Evolutionary conservation across 2,888 invertebrate genomes (phyloP).

Genomic region (Torymus aiolomorphi): DNA sequence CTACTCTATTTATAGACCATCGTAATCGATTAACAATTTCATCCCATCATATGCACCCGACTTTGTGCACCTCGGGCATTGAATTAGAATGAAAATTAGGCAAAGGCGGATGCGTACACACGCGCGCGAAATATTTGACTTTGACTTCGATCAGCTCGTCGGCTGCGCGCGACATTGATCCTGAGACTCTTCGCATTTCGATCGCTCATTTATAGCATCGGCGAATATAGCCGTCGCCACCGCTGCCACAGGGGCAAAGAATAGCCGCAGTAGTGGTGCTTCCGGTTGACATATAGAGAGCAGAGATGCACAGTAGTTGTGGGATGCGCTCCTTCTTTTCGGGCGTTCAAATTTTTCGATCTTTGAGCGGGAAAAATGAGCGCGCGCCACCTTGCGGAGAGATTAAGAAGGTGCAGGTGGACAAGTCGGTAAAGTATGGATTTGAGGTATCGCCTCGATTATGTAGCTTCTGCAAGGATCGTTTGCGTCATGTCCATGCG

Average conservation of each 20-base stretch:
- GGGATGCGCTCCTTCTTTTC: too few species aligned
- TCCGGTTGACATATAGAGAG: too few species aligned
- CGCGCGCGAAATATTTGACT: conserved; percentile 35
- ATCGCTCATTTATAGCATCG: conserved; percentile 35
- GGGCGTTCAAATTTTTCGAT: too few species aligned
- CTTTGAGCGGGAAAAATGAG: too few species aligned
- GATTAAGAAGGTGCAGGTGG: too few species aligned
- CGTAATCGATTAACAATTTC: neutral
- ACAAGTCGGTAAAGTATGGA: too few species aligned
- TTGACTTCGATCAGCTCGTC: conserved; percentile 17
- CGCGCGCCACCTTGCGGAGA: too few species aligned
- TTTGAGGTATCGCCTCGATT: too few species aligned
- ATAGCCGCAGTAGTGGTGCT: neutral
- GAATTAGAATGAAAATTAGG: conserved; percentile 32
- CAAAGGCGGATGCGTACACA: conserved; percentile 6
- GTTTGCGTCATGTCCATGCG: too few species aligned
- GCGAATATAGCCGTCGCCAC: neutral
- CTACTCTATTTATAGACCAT: too few species aligned
- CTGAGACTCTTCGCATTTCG: conserved; percentile 23
- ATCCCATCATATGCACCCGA: neutral
- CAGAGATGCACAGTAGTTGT: too few species aligned
- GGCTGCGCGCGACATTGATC: conserved; percentile 34
- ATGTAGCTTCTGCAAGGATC: too few species aligned
- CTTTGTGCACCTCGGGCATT: neutral
- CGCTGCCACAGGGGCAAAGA: neutral